Evolutionary conservation across 1,140 invertebrate genomes (phyloP).

Genomic region (Sitophilus oryzae): DNA sequence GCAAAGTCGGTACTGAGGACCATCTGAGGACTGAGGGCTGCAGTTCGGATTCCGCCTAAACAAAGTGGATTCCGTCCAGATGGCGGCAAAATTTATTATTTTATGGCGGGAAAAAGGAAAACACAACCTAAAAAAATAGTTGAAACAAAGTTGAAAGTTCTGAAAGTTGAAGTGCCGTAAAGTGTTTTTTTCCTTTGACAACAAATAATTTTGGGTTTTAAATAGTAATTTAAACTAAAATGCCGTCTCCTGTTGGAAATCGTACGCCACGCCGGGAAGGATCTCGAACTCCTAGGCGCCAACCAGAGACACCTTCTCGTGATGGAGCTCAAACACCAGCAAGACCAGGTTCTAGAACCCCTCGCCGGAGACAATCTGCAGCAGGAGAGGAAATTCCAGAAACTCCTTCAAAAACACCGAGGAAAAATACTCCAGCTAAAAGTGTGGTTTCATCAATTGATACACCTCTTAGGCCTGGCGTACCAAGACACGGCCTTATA

Average conservation of each 20-base stretch:
- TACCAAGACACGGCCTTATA: slow-evolving; percentile 12
- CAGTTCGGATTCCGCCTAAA: too few species aligned
- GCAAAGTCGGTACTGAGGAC: too few species aligned
- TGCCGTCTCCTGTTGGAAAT: slow-evolving; percentile 13
- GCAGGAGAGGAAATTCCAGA: slow-evolving; percentile 20
- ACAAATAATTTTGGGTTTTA: too few species aligned
- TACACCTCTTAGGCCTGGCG: slow-evolving; percentile 40
- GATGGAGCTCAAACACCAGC: slow-evolving; percentile 11
- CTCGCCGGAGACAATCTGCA: slow-evolving; percentile 18
- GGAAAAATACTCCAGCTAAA: slow-evolving; percentile 26
- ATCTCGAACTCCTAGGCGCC: slow-evolving; percentile 6
- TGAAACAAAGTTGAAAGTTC: too few species aligned
- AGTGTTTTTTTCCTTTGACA: too few species aligned
- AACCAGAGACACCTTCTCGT: background rate
- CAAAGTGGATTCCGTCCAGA: too few species aligned
- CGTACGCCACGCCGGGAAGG: slow-evolving; percentile 14
- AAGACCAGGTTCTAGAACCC: slow-evolving; percentile 18
- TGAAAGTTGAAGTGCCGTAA: too few species aligned
- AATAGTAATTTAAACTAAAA: too few species aligned
- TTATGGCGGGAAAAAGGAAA: too few species aligned
- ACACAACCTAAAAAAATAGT: too few species aligned
- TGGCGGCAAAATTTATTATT: too few species aligned
- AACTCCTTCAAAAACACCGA: slow-evolving; percentile 28
- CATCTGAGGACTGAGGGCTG: too few species aligned
- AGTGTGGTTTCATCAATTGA: slow-evolving; percentile 22